Percentiles rank a stretch among this genome's conserved stretches.
phyloP scores from a whole-genome alignment of 2,888 invertebrate species.

The Emmelina monodactyla region DNA sequence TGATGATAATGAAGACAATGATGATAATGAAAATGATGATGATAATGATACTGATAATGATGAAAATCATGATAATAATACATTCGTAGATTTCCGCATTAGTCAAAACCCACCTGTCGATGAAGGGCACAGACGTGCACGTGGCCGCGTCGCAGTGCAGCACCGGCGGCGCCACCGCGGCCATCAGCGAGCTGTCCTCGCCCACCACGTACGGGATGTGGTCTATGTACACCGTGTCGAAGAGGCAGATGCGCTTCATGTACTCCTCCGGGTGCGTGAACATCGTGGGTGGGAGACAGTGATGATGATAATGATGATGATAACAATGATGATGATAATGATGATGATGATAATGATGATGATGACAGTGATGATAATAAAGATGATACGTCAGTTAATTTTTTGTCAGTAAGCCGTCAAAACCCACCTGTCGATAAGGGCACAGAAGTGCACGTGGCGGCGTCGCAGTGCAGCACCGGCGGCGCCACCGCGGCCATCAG shows the following conservation, averaged over 20 bases:
- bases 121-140: slow-evolving; percentile 54
- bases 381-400: slow-evolving; percentile 1
- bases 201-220: slow-evolving; percentile 54
- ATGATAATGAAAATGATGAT: too few species aligned
- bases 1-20: too few species aligned
- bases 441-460: slow-evolving; percentile 54
- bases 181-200: slow-evolving; percentile 49
- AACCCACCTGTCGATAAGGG: slow-evolving; percentile 47
- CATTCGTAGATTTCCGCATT: too few species aligned
- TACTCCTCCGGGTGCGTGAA: slow-evolving; percentile 51
- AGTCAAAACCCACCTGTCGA: slow-evolving; percentile 34
- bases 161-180: slow-evolving; percentile 53
- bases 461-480: slow-evolving; percentile 53
- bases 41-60: too few species aligned
- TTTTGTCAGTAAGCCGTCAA: slow-evolving; percentile 1
- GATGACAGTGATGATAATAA: slow-evolving; percentile 2
- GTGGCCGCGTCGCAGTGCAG: slow-evolving; percentile 55
- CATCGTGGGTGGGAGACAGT: slow-evolving; percentile 36
- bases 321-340: slow-evolving; percentile 11
- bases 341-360: slow-evolving; percentile 11
- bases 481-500: slow-evolving; percentile 54
- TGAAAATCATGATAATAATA: too few species aligned
- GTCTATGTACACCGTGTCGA: slow-evolving; percentile 50
- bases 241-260: slow-evolving; percentile 53
- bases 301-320: slow-evolving; percentile 7